Base-by-base conservation (phyloP, 1,140 invertebrate genomes). In the Myzus persicae region DNA sequence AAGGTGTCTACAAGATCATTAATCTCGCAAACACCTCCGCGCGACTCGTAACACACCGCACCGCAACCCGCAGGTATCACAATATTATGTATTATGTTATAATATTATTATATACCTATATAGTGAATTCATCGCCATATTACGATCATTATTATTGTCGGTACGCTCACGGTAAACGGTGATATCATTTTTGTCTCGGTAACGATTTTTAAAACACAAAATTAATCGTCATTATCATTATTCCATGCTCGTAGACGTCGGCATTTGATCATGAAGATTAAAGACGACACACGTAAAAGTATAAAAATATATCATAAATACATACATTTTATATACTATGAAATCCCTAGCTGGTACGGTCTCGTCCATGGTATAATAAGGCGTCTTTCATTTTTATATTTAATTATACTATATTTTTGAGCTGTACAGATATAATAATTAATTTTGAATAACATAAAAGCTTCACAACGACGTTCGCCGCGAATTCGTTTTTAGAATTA, bases 1-100 rank as follows among this genome's bases (percentile, higher is more conserved):
- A 85, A 93, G 81, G 48, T 84, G 91, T 93, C 91, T 93, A 54
- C 91, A 85, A 93, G 36, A 93, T 93, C 91, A 93, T 93, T 85
- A 93, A 93, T 93, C 91, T 93, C 81, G 46, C 81, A 40, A 93
- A 93, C 91, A 93, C 91, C 81, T 93, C 42, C 38, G 9, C 36
- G 24, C 36, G 81, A 93, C 81, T 85, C 24, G 4, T 84, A 92
- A 92, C 76, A 82, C 8, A 36, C 44, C 48, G 14, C 9, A 51
- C 42, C 24, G 26, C 40, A 26, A 42, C 24, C 24, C 40, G 9
- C 24, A 26, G 82, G 54, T 54, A 76, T 76, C 59, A 76, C n/a
- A 76, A 44, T 84, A 84, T 84, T 24, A 22, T 14, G n/a, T 88
- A 51, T 84, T 26, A 24, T 84, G 22, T 36, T 67, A 40, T 84